Conservation (phyloP, 2,888 invertebrate genomes). For the Taenaris catops region DNA sequence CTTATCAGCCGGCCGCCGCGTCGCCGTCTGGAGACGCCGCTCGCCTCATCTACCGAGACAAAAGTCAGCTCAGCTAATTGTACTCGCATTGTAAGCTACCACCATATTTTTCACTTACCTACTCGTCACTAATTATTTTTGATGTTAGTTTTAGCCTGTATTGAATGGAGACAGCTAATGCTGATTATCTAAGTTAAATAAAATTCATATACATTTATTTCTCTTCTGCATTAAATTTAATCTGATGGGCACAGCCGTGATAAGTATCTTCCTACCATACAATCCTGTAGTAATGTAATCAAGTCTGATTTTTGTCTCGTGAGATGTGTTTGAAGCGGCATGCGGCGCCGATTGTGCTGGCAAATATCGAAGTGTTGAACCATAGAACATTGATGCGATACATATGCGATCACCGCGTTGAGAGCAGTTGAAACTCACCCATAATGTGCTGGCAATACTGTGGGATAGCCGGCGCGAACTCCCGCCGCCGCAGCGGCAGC, state of each 20-base stretch:
- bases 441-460: constrained; percentile 89
- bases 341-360: constrained; percentile 72
- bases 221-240: neutral
- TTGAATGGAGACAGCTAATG: too few relatives aligned
- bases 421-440: constrained; percentile 83
- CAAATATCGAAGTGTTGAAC: constrained; percentile 75
- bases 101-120: constrained; percentile 30
- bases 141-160: too few relatives aligned
- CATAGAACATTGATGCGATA: constrained; percentile 67
- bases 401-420: constrained; percentile 38
- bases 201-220: constrained; percentile 2
- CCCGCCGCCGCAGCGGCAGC: constrained; percentile 81
- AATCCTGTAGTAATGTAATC: constrained; percentile 9
- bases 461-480: constrained; percentile 88
- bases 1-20: constrained; percentile 71
- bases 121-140: neutral
- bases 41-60: constrained; percentile 80
- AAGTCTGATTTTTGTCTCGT: constrained; percentile 77
- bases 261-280: neutral
- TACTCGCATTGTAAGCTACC: constrained; percentile 29
- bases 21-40: constrained; percentile 66
- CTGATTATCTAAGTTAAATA: too few relatives aligned
- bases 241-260: neutral
- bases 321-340: constrained; percentile 67
- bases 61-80: constrained; percentile 67